Conservation (phyloP, 2,113 vertebrate genomes). For the Dendrocopos noguchii region DNA sequence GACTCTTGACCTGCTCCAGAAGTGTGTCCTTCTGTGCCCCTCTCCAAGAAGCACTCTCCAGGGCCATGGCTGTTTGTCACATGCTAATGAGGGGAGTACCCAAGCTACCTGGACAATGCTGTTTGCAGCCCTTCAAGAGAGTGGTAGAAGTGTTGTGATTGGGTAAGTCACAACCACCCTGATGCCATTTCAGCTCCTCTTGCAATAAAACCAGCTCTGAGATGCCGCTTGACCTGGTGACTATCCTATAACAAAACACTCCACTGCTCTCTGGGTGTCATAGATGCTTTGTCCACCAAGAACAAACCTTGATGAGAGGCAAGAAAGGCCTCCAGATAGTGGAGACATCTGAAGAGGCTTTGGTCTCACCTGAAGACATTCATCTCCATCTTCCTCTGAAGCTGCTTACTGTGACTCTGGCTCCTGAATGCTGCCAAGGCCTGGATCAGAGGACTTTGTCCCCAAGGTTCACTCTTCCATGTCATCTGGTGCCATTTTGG, state of each 20-base stretch:
- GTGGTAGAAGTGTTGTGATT: not conserved
- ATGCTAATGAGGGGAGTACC: not conserved
- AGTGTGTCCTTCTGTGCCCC: rapidly evolving
- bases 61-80: not conserved
- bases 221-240: not conserved
- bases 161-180: not conserved
- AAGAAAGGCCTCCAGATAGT: not conserved
- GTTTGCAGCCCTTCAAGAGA: not conserved
- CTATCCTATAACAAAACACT: not conserved
- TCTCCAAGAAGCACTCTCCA: not conserved
- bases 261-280: not conserved
- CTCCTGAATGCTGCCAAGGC: not conserved
- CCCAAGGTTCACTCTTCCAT: not conserved
- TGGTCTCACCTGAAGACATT: not conserved
- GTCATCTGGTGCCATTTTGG: rapidly evolving
- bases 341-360: not conserved
- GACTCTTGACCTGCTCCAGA: not conserved
- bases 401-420: not conserved
- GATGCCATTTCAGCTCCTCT: not conserved
- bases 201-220: not conserved
- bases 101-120: not conserved
- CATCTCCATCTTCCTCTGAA: not conserved
- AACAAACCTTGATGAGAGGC: not conserved
- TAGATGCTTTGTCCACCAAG: not conserved
- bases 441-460: not conserved